Conservation (phyloP, 1,140 invertebrate genomes). For the Cardiocondyla obscurior region DNA sequence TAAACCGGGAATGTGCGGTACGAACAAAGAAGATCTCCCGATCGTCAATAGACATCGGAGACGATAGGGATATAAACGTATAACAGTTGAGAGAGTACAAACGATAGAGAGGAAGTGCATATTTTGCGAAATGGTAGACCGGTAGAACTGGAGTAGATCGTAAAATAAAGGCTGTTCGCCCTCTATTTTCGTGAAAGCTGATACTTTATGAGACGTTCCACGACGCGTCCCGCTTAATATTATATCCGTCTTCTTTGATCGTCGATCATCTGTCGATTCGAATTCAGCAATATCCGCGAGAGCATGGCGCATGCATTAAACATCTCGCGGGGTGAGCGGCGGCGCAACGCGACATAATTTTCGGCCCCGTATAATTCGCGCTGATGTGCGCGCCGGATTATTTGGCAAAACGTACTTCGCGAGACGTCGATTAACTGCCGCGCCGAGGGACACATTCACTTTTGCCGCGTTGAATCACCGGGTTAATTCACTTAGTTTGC, state of each 20-base stretch:
- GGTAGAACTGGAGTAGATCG: background rate
- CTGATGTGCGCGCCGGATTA: constrained; percentile 11
- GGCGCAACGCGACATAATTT: constrained; percentile 30
- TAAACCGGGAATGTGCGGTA: background rate
- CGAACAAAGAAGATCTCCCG: background rate
- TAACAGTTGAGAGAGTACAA: constrained; percentile 11
- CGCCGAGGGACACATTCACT: constrained; percentile 60
- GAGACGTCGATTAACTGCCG: constrained; percentile 64
- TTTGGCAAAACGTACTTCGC: constrained; percentile 42
- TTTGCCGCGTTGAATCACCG: constrained; percentile 43
- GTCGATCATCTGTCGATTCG: constrained; percentile 2
- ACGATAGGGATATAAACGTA: constrained; percentile 12
- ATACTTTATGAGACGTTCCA: background rate
- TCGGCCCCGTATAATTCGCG: constrained; percentile 18
- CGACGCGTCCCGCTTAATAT: background rate
- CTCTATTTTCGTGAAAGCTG: background rate
- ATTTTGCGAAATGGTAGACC: constrained; percentile 8
- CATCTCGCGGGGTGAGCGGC: background rate
- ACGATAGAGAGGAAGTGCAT: constrained; percentile 1
- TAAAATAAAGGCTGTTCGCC: constrained; percentile 14
- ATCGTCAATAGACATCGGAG: background rate
- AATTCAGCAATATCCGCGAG: background rate
- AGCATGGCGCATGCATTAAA: constrained; percentile 23
- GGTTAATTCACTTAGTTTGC: constrained; percentile 65
- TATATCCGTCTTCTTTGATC: constrained; percentile 32